Evolutionary conservation across 2,888 invertebrate genomes (phyloP).

Genomic region (Steinernema carpocapsae): DNA sequence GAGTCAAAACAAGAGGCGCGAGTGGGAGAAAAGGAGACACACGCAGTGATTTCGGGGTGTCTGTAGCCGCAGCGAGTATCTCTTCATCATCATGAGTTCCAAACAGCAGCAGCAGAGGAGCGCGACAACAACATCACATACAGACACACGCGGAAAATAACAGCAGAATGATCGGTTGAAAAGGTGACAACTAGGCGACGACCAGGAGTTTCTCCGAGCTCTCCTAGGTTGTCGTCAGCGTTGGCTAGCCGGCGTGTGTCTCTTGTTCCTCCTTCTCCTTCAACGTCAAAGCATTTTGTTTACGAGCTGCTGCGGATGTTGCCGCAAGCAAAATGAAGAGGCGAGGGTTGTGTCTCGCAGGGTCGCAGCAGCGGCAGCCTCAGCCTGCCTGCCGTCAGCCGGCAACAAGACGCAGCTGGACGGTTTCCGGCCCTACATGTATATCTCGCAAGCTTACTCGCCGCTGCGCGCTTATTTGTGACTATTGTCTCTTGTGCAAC

Average conservation of each 20-base stretch:
- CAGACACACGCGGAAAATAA: background rate
- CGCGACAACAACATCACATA: background rate
- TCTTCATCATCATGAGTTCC: background rate
- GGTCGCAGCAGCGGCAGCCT: background rate
- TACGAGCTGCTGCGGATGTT: slow-evolving; percentile 20
- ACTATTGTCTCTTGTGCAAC: slow-evolving; percentile 24
- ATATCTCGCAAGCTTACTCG: slow-evolving; percentile 1
- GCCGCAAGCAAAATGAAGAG: slow-evolving; percentile 34
- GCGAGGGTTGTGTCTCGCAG: background rate
- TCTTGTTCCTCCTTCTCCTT: too few relatives aligned
- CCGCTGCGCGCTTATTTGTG: background rate
- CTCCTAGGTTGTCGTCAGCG: background rate
- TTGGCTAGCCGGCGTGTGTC: background rate
- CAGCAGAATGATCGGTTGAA: background rate
- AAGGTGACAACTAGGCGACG: background rate
- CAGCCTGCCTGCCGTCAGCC: too few relatives aligned
- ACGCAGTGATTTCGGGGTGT: slow-evolving; percentile 6
- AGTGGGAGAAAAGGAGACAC: background rate
- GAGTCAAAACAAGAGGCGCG: slow-evolving; percentile 31
- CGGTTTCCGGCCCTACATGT: background rate
- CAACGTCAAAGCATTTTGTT: slow-evolving; percentile 19
- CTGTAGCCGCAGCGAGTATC: background rate
- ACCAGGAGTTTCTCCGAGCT: slow-evolving; percentile 10
- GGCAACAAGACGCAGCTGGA: background rate
- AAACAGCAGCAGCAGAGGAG: background rate